A percentile compares a stretch with the other conserved stretches of the same genome.
Evolutionary conservation across 1,140 invertebrate genomes (phyloP).

Genomic region (Palaemon carinicauda): DNA sequence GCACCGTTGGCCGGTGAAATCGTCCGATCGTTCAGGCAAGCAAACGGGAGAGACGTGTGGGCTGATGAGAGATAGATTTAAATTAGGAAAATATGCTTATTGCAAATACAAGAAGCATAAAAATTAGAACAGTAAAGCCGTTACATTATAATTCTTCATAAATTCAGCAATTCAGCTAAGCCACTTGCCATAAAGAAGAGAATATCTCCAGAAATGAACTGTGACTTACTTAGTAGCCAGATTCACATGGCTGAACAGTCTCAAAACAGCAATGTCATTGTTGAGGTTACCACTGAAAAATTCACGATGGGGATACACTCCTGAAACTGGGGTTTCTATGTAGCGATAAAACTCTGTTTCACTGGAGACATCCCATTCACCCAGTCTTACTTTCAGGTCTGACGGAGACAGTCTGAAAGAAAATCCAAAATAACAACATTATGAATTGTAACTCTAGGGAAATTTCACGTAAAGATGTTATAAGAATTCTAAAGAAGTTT

Average conservation of each 20-base stretch:
- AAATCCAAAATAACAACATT: not conserved
- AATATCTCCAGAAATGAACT: slow-evolving; percentile 69
- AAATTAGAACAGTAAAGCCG: no score
- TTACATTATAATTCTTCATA: no score
- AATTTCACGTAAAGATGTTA: not conserved
- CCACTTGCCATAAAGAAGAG: no score
- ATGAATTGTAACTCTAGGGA: not conserved
- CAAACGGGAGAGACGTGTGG: slow-evolving; percentile 79
- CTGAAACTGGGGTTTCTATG: slow-evolving; percentile 83
- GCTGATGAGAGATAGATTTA: slow-evolving; percentile 58
- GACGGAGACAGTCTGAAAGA: slow-evolving; percentile 65
- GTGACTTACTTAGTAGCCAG: slow-evolving; percentile 75
- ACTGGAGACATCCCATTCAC: slow-evolving; percentile 95
- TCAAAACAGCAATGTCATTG: slow-evolving; percentile 86
- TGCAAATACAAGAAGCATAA: no score
- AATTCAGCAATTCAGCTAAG: no score
- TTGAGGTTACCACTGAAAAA: slow-evolving; percentile 91
- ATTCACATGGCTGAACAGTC: slow-evolving; percentile 82
- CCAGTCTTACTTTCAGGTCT: slow-evolving; percentile 84
- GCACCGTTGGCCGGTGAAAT: slow-evolving; percentile 74
- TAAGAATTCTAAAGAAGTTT: no score
- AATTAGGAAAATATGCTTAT: no score
- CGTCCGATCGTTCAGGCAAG: slow-evolving; percentile 69
- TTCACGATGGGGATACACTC: slow-evolving; percentile 84
- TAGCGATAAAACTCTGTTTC: slow-evolving; percentile 94